These are phyloP conservation scores for Heliconius charithonia DNA, from an alignment of 2,888 invertebrate genomes.

Conservation along the genomic window DNA sequence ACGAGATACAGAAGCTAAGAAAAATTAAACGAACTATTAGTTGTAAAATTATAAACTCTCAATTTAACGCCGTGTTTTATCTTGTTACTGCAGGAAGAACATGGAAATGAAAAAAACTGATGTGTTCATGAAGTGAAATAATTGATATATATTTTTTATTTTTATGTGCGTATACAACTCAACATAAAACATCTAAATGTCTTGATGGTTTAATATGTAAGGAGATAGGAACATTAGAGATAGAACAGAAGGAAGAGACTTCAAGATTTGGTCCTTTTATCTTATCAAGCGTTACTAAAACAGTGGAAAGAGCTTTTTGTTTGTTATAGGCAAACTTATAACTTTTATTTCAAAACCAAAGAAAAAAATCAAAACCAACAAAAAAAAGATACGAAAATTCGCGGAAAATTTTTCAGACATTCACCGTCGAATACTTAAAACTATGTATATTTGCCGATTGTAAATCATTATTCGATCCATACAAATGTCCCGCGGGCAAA, in stretches of 20 bases:
- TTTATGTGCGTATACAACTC: background rate
- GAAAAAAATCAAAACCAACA: background rate
- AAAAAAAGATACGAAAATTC: background rate
- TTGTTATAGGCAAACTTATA: too few species aligned
- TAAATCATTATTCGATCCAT: constrained; percentile 81
- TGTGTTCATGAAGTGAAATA: background rate
- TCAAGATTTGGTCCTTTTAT: background rate
- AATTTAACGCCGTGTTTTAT: background rate
- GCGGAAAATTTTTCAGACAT: constrained; percentile 14
- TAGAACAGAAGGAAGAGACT: too few species aligned
- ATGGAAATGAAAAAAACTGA: too few species aligned
- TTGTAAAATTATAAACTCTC: too few species aligned
- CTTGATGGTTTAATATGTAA: background rate
- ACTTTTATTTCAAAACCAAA: background rate
- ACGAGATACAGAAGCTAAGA: too few species aligned
- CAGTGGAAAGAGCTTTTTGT: too few species aligned
- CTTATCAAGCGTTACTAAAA: too few species aligned
- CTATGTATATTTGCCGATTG: constrained; percentile 49
- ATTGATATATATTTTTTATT: background rate
- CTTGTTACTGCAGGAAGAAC: background rate
- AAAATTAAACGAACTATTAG: too few species aligned
- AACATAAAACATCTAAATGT: background rate
- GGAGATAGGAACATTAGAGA: background rate
- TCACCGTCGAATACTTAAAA: constrained; percentile 13
- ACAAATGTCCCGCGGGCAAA: constrained; percentile 77